Conservation (phyloP, 2,113 vertebrate genomes). For the Oreochromis niloticus region DNA sequence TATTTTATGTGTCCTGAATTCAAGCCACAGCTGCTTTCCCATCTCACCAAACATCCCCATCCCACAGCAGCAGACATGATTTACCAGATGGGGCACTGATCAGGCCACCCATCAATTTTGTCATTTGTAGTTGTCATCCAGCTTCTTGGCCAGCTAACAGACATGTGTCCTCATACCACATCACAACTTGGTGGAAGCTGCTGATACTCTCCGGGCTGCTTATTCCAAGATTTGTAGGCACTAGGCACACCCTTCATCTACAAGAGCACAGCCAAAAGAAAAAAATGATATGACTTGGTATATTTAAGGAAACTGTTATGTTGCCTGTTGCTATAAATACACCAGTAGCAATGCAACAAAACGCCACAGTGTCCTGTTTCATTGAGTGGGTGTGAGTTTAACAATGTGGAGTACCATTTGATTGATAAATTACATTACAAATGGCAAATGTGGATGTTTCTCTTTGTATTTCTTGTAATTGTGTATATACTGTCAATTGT, state of each 20-base stretch:
- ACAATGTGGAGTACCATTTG: neutral
- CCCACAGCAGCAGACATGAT: slow-evolving; percentile 10
- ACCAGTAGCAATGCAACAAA: neutral
- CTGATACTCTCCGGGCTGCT: neutral
- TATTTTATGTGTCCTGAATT: neutral
- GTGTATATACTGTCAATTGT: neutral
- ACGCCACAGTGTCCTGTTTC: slow-evolving; percentile 24
- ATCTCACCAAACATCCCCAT: neutral
- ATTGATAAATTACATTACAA: neutral
- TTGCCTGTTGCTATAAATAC: slow-evolving; percentile 29
- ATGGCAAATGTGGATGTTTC: neutral
- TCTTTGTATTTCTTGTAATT: neutral
- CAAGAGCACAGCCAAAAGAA: slow-evolving; percentile 4
- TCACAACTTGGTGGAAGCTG: neutral
- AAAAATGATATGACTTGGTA: neutral
- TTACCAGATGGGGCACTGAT: slow-evolving; percentile 5
- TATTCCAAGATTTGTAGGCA: slow-evolving; percentile 26
- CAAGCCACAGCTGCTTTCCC: neutral
- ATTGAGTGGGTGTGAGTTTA: slow-evolving; percentile 4
- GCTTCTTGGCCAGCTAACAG: slow-evolving; percentile 6
- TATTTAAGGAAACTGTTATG: slow-evolving; percentile 22
- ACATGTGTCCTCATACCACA: slow-evolving; percentile 44
- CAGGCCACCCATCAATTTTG: neutral
- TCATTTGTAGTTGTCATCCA: slow-evolving; percentile 31
- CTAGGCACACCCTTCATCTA: slow-evolving; percentile 6